These are phyloP conservation scores for Tachyglossus aculeatus DNA, from an alignment of 2,797 vertebrate genomes.

Conservation along the genomic window DNA sequence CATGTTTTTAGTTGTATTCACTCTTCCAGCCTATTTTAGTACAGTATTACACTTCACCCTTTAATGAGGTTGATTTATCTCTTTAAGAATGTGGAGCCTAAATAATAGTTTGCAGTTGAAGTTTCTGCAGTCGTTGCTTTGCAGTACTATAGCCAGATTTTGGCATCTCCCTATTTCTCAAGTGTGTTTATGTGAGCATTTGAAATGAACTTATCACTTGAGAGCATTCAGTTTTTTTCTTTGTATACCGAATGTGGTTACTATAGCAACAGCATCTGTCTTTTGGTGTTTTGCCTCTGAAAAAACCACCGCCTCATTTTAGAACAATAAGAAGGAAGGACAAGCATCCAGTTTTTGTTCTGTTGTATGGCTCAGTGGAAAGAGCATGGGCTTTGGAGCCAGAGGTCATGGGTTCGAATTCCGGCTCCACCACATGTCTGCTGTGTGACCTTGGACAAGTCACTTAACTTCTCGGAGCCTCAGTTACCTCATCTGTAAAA, in stretches of 20 bases:
- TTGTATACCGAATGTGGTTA: conserved; percentile 60
- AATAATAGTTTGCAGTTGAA: conserved; percentile 20
- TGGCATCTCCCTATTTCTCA: conserved; percentile 47
- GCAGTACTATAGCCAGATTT: conserved; percentile 39
- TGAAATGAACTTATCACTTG: conserved; percentile 66
- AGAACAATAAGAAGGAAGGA: conserved; percentile 10
- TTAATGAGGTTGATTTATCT: conserved; percentile 59
- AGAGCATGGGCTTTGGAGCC: too few relatives aligned
- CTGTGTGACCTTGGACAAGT: too few relatives aligned
- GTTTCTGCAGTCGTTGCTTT: conserved; percentile 54
- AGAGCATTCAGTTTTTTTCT: conserved; percentile 61
- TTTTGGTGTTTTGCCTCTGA: conserved; percentile 46
- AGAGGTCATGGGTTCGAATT: too few relatives aligned
- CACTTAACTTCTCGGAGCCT: too few relatives aligned
- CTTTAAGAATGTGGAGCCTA: conserved; percentile 24
- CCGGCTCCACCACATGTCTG: too few relatives aligned
- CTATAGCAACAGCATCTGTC: conserved; percentile 48
- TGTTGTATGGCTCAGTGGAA: too few relatives aligned
- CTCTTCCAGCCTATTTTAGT: conserved; percentile 7
- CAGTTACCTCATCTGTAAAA: too few relatives aligned
- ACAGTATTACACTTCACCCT: not conserved
- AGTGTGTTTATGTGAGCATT: conserved; percentile 42
- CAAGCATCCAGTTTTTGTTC: not conserved
- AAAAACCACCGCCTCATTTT: conserved; percentile 30
- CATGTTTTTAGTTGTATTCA: conserved; percentile 27